Base-by-base conservation (phyloP, 2,113 vertebrate species). In the Emydura subglobosa region DNA sequence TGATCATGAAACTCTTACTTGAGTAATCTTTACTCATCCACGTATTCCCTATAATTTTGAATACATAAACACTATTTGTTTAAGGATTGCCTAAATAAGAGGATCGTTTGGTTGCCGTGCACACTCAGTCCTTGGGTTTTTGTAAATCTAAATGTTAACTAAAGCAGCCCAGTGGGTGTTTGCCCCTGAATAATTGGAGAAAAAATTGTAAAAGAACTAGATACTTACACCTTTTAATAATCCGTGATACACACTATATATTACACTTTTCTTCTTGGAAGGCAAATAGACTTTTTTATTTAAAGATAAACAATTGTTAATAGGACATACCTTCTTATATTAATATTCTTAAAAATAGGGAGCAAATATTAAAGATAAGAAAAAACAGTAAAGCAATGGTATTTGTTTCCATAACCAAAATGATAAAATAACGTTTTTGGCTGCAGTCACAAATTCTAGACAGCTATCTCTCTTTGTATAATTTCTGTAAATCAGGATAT, bases 11-110 rank as follows among this genome's bases (percentile, higher is more conserved):
- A 1, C 55, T 85, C 86, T 29, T 65, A 9, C 14, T 21, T 49
- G 54, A 79, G 13, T 44, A 22, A n/a, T 79, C 85, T 57, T 68
- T 3, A 10, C 31, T 87, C 76, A 39, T 85, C 81, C 47, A 76
- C 8, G 42, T 59, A 82, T 34, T 79, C 22, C 4, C 10, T 89
- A 25, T 84, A 79, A 29, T 51, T 83, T 88, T 47, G 27, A 82
- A 90, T 76, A 51, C 81, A 85, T 49, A 5, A 7, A 53, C 31
- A 34, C 13, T 65, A 8, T 65, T 65, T 31, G 29, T 31, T 65
- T n/a, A 65, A 91, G 42, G 19, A 65, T 57, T 91, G 31, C 81
- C 7, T 91, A 82, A 54, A 42, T 24, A 53, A 68, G 89, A 17
- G 44, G 47, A 87, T 1, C 47, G 42, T 44, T 85, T 19, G n/a